These are phyloP conservation scores for Steinernema khuongi DNA, from an alignment of 1,140 invertebrate species.

Conservation along the genomic window DNA sequence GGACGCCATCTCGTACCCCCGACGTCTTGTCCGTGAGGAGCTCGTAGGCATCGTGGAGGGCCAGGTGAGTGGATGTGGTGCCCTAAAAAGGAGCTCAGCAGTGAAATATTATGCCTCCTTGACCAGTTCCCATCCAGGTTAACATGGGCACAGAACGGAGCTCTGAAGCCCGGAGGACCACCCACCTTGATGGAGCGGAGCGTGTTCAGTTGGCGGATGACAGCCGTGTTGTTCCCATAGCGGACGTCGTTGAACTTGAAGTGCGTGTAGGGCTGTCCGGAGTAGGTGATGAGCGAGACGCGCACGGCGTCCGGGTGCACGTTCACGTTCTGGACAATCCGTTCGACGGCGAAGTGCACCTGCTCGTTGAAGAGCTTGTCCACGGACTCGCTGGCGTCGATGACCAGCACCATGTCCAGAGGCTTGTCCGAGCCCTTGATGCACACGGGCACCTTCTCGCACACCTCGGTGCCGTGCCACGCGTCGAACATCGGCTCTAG, in stretches of 20 bases:
- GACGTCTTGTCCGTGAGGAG: constrained; percentile 43
- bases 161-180: no score
- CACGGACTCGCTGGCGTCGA: constrained; percentile 56
- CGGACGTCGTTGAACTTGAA: constrained; percentile 52
- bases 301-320: constrained; percentile 56
- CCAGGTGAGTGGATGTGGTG: constrained; percentile 52
- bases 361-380: constrained; percentile 53
- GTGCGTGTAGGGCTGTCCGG: constrained; percentile 51
- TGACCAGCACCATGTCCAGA: constrained; percentile 49
- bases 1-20: constrained; percentile 43
- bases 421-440: constrained; percentile 54
- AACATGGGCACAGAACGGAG: no score
- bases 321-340: constrained; percentile 54
- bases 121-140: no score
- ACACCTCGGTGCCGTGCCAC: constrained; percentile 54
- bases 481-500: constrained; percentile 51
- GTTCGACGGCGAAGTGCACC: constrained; percentile 48
- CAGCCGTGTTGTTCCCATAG: constrained; percentile 47
- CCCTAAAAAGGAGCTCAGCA: no score
- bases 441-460: constrained; percentile 51
- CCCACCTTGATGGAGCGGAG: constrained; percentile 54
- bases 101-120: no score
- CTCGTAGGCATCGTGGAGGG: constrained; percentile 44
- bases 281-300: constrained; percentile 53
- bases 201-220: constrained; percentile 43